Evolutionary conservation across 2,888 invertebrate genomes (phyloP), one percentile per base, ranked within the genome.

Genomic region (Erebia aethiops): DNA sequence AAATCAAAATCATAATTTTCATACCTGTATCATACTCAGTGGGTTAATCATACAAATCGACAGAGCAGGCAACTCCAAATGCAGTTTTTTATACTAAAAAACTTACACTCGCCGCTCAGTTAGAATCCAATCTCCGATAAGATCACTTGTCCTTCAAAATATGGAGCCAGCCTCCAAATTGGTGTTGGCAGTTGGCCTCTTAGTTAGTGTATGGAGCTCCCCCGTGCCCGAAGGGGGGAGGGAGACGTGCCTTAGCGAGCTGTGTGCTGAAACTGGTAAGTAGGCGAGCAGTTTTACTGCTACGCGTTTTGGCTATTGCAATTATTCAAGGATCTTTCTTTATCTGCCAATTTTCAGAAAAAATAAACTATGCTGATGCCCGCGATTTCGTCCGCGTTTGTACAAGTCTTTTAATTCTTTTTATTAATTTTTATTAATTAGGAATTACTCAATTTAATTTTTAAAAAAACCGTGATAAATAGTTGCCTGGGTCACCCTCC

Each of bases 101-200:
- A 14, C 21, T 61, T 2, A 46, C 62, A 49, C 62, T 62, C 21
- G 21, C 3, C 5, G 62, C 62, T 62, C 70, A 73, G 65, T 73
- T 26, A 46, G 51, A 66, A 54, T 56, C 52, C 35, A 67, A 64
- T 64, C 69, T 60, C 35, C 72, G 67, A 64, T 71, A 69, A 52
- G 67, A 56, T 43, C 72, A 72, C 71, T 67, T 69, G 74, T 74
- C 74, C 71, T 74, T 74, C 72, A 65, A 66, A 57, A 57, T 14
- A 74, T 74, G 74, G 71, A 74, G 66, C 46, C 16, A 51, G 43
- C 18, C 46, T 54, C 43, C 7, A 62, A 66, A 35, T 35, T 60
- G 18, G 1, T 71, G 60, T 51, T 69, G 21, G 62, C 69, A 35
- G 21, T 72, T 14, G 54, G 64, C 62, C 46, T 74, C 46, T 61